These are phyloP conservation scores for Ochropleura plecta DNA, from an alignment of 2,888 invertebrate genomes.

Conservation along the genomic window DNA sequence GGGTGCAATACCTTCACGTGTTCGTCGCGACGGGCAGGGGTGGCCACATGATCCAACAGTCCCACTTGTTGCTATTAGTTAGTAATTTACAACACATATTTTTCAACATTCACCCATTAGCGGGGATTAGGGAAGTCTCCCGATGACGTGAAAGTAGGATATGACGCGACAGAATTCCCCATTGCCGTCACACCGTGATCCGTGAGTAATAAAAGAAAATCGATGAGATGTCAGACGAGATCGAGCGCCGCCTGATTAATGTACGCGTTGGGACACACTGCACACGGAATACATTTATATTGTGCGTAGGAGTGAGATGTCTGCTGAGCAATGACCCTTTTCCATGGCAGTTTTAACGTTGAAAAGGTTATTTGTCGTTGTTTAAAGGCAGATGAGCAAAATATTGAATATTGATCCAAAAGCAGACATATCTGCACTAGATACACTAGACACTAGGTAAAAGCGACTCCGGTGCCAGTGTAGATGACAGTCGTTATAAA, in stretches of 20 bases:
- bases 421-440: neutral
- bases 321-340: constrained; percentile 43
- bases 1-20: constrained; percentile 75
- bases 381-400: neutral
- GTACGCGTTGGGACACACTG: constrained; percentile 56
- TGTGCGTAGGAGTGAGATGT: constrained; percentile 59
- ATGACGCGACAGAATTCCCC: constrained; percentile 77
- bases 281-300: constrained; percentile 58
- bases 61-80: constrained; percentile 82
- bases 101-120: constrained; percentile 86
- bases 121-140: constrained; percentile 82
- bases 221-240: constrained; percentile 56
- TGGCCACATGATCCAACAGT: constrained; percentile 73
- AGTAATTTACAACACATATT: constrained; percentile 82
- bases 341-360: constrained; percentile 25
- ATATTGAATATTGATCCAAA: neutral
- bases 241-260: constrained; percentile 60
- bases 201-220: constrained; percentile 62
- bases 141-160: constrained; percentile 84
- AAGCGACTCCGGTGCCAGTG: neutral
- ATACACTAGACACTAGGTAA: neutral
- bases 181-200: constrained; percentile 46
- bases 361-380: constrained; percentile 1
- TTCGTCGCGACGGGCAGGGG: constrained; percentile 54
- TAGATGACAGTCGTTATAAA: neutral